These are phyloP conservation scores for Cephalopholis sonnerati DNA, from an alignment of 2,113 vertebrate genomes.

Conservation along the genomic window DNA sequence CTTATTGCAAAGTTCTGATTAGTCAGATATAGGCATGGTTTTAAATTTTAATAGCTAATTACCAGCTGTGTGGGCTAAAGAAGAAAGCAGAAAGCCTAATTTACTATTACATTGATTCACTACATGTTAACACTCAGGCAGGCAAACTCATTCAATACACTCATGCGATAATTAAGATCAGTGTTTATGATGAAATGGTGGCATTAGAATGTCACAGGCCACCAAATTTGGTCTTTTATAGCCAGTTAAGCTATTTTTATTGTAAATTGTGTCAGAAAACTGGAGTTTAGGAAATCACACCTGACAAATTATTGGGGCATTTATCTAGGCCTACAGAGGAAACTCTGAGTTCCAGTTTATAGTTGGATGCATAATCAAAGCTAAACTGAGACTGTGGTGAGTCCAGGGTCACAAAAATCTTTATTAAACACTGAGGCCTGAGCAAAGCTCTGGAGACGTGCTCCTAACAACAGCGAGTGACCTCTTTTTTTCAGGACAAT, in stretches of 20 bases:
- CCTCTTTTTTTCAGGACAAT: background rate
- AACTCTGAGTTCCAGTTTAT: background rate
- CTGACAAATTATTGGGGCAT: background rate
- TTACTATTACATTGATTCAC: too few species aligned
- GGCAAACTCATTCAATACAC: too few species aligned
- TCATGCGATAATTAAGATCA: background rate
- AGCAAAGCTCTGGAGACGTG: background rate
- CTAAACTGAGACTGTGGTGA: background rate
- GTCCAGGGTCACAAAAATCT: background rate
- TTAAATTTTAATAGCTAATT: too few species aligned
- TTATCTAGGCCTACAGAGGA: background rate
- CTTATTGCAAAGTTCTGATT: too few species aligned
- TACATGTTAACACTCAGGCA: too few species aligned
- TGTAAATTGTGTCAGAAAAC: background rate
- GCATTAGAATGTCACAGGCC: too few species aligned
- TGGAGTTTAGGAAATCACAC: background rate
- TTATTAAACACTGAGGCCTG: background rate
- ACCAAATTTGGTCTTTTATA: too few species aligned
- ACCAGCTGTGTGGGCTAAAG: too few species aligned
- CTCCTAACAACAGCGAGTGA: background rate
- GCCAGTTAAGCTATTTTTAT: background rate
- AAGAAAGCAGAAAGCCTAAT: too few species aligned
- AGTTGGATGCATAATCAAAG: conserved; percentile 16
- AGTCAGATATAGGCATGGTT: too few species aligned
- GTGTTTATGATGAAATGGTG: background rate